These are phyloP conservation scores for Trilocha varians DNA, from an alignment of 2,888 invertebrate species.

Conservation along the genomic window DNA sequence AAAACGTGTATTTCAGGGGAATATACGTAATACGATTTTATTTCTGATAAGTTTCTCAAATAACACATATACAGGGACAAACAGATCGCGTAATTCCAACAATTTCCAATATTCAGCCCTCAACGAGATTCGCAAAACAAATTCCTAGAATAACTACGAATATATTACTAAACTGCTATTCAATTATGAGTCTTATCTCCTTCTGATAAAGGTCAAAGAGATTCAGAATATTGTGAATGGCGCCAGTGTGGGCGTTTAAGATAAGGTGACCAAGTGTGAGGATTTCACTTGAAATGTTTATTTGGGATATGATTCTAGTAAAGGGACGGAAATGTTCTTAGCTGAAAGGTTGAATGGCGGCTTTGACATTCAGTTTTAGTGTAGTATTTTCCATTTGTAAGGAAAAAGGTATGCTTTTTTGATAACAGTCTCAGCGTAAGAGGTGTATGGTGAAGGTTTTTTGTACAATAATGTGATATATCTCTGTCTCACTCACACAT, in stretches of 20 bases:
- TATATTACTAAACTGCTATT: conserved; percentile 1
- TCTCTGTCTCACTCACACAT: no score
- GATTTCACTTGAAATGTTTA: background rate
- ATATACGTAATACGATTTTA: no score
- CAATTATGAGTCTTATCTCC: conserved; percentile 8
- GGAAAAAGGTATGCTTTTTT: no score
- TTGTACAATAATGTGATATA: no score
- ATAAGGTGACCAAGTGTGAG: conserved; percentile 1
- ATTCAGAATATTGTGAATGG: conserved; percentile 12
- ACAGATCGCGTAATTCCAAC: background rate
- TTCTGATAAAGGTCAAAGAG: conserved; percentile 7
- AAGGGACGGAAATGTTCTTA: no score
- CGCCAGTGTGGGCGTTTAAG: conserved; percentile 23
- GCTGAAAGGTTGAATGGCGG: no score
- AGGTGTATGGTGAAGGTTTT: no score
- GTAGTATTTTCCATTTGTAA: no score
- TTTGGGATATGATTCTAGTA: background rate
- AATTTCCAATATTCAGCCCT: conserved; percentile 9
- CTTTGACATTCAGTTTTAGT: no score
- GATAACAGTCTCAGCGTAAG: no score
- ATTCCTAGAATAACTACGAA: conserved; percentile 10
- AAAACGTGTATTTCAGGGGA: no score
- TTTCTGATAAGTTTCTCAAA: background rate
- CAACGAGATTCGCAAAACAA: conserved; percentile 11
- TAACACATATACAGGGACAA: background rate